Percentiles rank a stretch among this genome's conserved stretches.
phyloP scores from a whole-genome alignment of 2,113 vertebrate genomes.

The Pangasianodon gigas region DNA sequence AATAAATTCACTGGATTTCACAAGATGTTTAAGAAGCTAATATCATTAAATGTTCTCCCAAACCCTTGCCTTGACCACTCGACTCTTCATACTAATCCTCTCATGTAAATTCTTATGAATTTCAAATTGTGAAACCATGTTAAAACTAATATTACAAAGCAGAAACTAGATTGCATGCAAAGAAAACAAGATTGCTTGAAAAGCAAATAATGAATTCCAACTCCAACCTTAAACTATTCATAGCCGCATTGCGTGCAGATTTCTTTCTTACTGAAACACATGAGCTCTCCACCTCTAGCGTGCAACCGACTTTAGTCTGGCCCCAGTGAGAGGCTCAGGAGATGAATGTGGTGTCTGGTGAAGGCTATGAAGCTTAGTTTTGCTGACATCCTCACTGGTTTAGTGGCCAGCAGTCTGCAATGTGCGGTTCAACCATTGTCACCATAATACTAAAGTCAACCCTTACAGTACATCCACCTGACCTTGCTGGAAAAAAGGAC shows the following conservation, averaged over 20 bases:
- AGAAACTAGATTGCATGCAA: background rate
- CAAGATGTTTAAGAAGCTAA: background rate
- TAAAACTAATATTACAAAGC: background rate
- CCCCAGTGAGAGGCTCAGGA: constrained; percentile 10
- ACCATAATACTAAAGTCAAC: background rate
- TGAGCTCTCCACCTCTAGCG: background rate
- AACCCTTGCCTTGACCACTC: background rate
- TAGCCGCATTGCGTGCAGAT: constrained; percentile 7
- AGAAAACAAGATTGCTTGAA: background rate
- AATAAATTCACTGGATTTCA: background rate
- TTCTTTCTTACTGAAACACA: background rate
- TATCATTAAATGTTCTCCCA: background rate
- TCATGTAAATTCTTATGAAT: background rate
- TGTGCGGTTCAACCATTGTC: constrained; percentile 5
- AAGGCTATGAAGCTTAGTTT: background rate
- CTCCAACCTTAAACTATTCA: background rate
- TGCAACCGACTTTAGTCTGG: background rate
- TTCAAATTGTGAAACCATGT: background rate
- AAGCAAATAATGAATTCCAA: constrained; percentile 1
- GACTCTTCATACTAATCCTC: background rate
- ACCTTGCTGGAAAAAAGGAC: background rate
- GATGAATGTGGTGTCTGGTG: constrained; percentile 12
- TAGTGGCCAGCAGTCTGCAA: constrained; percentile 21
- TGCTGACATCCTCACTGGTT: background rate
- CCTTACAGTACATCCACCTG: background rate